Percentiles rank a stretch among this genome's conserved stretches.
Conservation (phyloP, 2,113 vertebrate species). For the Zingel zingel region DNA sequence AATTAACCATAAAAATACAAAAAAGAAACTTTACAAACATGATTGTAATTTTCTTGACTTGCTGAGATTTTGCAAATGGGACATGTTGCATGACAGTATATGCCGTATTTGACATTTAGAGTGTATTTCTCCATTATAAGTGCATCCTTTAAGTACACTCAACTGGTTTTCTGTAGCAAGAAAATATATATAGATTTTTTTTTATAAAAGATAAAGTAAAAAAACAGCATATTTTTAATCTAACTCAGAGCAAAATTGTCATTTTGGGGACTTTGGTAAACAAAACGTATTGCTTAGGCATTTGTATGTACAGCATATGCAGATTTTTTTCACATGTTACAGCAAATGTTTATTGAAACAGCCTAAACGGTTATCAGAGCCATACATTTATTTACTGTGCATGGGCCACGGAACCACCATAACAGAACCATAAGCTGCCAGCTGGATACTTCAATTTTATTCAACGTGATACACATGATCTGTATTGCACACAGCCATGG, state of each 20-base stretch:
- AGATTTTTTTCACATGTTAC: constrained; percentile 50
- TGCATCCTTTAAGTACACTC: constrained; percentile 60
- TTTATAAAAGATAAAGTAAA: constrained; percentile 85
- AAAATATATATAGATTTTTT: constrained; percentile 79
- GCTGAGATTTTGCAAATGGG: constrained; percentile 53
- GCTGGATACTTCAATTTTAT: constrained; percentile 70
- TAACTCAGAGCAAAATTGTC: constrained; percentile 66
- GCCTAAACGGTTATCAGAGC: constrained; percentile 66
- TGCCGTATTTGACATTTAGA: constrained; percentile 29
- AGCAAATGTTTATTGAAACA: constrained; percentile 62
- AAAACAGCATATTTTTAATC: constrained; percentile 78
- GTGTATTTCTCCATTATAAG: constrained; percentile 30
- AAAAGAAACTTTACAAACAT: constrained; percentile 65
- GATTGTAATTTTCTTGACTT: constrained; percentile 57
- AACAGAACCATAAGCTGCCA: constrained; percentile 75
- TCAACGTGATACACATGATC: constrained; percentile 59
- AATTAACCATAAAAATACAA: constrained; percentile 70
- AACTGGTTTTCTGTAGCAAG: constrained; percentile 73
- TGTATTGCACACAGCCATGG: constrained; percentile 71
- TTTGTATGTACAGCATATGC: constrained; percentile 81
- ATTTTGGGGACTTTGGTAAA: constrained; percentile 79
- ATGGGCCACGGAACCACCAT: constrained; percentile 65
- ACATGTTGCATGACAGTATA: constrained; percentile 50
- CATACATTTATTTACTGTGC: constrained; percentile 69
- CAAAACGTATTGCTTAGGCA: constrained; percentile 80